phyloP scores from a whole-genome alignment of 2,888 invertebrate genomes.

The Cryptocheilus praepositus region DNA sequence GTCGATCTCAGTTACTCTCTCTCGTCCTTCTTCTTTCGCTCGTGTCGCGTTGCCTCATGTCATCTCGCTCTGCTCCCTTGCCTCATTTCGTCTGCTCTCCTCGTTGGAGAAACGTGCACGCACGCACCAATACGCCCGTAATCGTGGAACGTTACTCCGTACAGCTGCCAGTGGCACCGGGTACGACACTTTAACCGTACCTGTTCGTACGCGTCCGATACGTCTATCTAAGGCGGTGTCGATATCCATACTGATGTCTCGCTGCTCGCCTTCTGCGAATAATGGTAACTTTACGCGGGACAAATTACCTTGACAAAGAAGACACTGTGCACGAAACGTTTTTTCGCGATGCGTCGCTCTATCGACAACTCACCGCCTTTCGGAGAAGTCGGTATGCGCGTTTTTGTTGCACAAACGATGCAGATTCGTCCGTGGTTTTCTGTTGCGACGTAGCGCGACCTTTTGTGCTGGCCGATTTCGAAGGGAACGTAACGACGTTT shows the following conservation, averaged over 20 bases:
- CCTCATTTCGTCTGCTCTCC: background rate
- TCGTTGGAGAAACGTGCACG: background rate
- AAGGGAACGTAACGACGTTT: too few relatives aligned
- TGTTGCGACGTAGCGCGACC: too few relatives aligned
- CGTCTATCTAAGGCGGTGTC: constrained; percentile 48
- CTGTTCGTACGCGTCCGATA: constrained; percentile 35
- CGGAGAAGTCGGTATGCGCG: too few relatives aligned
- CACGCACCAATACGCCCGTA: constrained; percentile 2
- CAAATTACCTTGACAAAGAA: too few relatives aligned
- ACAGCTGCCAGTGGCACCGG: constrained; percentile 45
- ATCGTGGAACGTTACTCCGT: constrained; percentile 38
- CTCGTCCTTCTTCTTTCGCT: constrained; percentile 7
- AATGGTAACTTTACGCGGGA: constrained; percentile 1
- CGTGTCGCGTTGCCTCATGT: constrained; percentile 27
- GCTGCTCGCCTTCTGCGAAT: background rate
- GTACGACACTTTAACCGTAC: constrained; percentile 54
- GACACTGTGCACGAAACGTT: too few relatives aligned
- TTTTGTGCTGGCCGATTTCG: too few relatives aligned
- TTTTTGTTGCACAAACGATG: too few relatives aligned
- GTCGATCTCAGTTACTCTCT: constrained; percentile 6
- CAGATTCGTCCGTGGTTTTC: too few relatives aligned
- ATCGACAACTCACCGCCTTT: too few relatives aligned
- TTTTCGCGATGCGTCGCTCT: too few relatives aligned
- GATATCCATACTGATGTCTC: constrained; percentile 41
- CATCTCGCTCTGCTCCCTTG: background rate